Base-by-base conservation (phyloP, 2,888 invertebrate species). In the Stratiomys singularior region DNA sequence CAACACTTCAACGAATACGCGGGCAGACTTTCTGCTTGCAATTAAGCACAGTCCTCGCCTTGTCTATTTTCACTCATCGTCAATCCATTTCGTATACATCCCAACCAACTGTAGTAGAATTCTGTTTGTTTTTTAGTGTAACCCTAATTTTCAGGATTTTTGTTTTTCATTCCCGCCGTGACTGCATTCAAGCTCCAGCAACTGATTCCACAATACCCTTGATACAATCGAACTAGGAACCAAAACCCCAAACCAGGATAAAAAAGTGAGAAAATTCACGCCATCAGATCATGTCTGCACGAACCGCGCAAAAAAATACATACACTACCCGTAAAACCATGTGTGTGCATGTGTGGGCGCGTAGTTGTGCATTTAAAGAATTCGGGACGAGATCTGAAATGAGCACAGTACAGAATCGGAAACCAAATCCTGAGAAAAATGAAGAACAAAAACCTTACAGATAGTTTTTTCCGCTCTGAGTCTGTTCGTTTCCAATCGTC, bases 231-330 rank as follows among this genome's bases (percentile, higher is more conserved):
- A 21, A n/a, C 18, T 3, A 66, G 18, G 30, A 28, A n/a, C 13
- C n/a, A n/a, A 66, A 44, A 44, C 44, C 4, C 11, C 1, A 23
- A 44, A 18, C 52, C n/a, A 2, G n/a, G 2, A 11, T 23, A 47
- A 71, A 76, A 76, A 78, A 76, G 71, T 76, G 78, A 78, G 78
- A 78, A 78, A 78, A 78, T 76, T 78, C 76, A 66, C 76, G 76
- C 76, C 76, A 63, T 78, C 69, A 76, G 78, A 69, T 66, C 69
- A 76, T 76, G 76, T 78, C 78, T 76, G 60, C 63, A 66, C 76
- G 66, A 67, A 78, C 15, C 37, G 9, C 37, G 3, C 46, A 52
- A 25, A 47, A 25, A 71, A 13, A 18, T 27, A 71, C 3, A 47
- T 11, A 7, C 5, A n/a, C n/a, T n/a, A n/a, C n/a, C n/a, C n/a